Percentiles rank a stretch among this genome's conserved stretches.
These are phyloP conservation scores for Lamellibrachia luymesi DNA, from an alignment of 1,140 invertebrate species.

Conservation along the genomic window DNA sequence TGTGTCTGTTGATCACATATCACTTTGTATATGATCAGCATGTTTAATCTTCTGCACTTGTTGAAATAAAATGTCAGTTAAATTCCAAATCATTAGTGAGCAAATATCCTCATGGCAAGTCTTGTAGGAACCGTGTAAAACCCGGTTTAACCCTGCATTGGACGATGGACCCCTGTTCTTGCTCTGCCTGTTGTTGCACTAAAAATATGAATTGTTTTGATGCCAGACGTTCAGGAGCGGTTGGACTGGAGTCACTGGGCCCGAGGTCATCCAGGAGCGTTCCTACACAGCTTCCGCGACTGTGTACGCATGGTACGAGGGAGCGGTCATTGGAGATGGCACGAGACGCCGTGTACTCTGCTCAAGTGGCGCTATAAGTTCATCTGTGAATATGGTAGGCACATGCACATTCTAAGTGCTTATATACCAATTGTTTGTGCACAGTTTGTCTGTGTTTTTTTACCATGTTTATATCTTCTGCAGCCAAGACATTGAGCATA, in stretches of 20 bases:
- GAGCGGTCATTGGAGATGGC: constrained; percentile 20
- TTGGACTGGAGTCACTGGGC: constrained; percentile 22
- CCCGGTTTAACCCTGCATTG: background rate
- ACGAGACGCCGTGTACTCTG: constrained; percentile 22
- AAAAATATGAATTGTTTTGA: background rate
- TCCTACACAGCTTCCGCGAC: constrained; percentile 22
- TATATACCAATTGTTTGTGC: background rate
- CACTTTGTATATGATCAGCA: no score
- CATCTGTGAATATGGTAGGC: constrained; percentile 16
- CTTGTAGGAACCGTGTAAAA: background rate
- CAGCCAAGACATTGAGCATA: background rate
- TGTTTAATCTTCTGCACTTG: no score
- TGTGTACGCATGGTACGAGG: constrained; percentile 25
- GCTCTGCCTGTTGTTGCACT: background rate
- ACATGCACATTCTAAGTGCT: background rate
- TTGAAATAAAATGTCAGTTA: no score
- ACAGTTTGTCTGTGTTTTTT: background rate
- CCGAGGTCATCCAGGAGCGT: constrained; percentile 21
- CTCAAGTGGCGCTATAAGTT: constrained; percentile 23
- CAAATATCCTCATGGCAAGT: no score
- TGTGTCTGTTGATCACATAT: no score
- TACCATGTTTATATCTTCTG: background rate
- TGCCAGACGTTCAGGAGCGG: background rate
- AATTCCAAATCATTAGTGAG: no score
- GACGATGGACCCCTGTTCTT: background rate